These are phyloP conservation scores for Ennomos erosarius DNA, from an alignment of 2,888 invertebrate genomes.

Conservation along the genomic window DNA sequence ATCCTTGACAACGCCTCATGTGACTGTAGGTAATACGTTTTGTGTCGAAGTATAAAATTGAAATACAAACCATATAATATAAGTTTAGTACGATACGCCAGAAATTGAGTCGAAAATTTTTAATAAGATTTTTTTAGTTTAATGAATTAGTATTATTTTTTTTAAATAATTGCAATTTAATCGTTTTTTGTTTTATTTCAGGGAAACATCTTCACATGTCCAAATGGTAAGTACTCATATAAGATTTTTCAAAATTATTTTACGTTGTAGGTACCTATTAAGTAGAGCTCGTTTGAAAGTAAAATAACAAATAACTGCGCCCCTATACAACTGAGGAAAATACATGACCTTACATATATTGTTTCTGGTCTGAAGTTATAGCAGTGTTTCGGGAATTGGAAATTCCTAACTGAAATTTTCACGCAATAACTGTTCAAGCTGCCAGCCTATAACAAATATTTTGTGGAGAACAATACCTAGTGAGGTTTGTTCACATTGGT, in stretches of 20 bases:
- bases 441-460: conserved; percentile 35
- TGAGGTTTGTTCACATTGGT: conserved; percentile 14
- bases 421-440: conserved; percentile 32
- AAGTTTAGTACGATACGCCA: too few relatives aligned
- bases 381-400: conserved; percentile 30
- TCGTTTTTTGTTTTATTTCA: conserved; percentile 61
- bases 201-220: conserved; percentile 89
- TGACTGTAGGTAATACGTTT: too few relatives aligned
- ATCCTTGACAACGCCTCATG: too few relatives aligned
- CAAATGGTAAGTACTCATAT: conserved; percentile 87
- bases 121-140: too few relatives aligned
- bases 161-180: conserved; percentile 36
- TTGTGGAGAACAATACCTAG: conserved; percentile 33
- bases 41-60: too few relatives aligned
- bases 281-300: neutral
- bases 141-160: conserved; percentile 19
- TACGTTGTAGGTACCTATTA: too few relatives aligned
- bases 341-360: conserved; percentile 1
- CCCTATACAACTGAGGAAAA: conserved; percentile 3
- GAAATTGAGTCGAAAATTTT: too few relatives aligned
- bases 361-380: conserved; percentile 8
- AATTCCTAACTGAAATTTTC: conserved; percentile 34
- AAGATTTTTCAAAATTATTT: neutral
- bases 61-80: too few relatives aligned
- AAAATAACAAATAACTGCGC: neutral